Percentiles rank a stretch among this genome's conserved stretches.
These are phyloP conservation scores for Leptinotarsa peninsularis DNA, from an alignment of 2,888 invertebrate species.

Conservation along the genomic window DNA sequence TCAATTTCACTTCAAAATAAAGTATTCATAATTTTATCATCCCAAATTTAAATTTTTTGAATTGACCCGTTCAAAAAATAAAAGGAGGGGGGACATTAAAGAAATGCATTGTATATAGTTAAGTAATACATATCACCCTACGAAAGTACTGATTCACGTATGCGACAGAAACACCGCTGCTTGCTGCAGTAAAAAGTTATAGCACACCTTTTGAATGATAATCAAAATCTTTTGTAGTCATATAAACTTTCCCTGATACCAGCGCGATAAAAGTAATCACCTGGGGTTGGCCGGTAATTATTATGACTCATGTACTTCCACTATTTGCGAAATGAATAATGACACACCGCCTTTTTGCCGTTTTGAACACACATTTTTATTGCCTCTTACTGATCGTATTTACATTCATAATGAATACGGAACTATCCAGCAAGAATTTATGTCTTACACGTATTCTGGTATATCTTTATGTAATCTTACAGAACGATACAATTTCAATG, in stretches of 20 bases:
- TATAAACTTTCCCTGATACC: not conserved
- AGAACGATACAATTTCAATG: slow-evolving; percentile 39
- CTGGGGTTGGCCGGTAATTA: slow-evolving; percentile 13
- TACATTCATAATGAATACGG: slow-evolving; percentile 27
- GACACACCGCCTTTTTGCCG: slow-evolving; percentile 15
- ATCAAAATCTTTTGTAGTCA: slow-evolving; percentile 2
- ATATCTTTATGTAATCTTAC: slow-evolving; percentile 35
- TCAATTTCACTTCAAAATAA: too few species aligned
- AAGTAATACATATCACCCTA: too few species aligned
- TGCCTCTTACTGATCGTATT: slow-evolving; percentile 18
- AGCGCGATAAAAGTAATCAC: slow-evolving; percentile 4
- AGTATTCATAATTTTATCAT: too few species aligned
- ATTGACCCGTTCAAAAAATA: too few species aligned
- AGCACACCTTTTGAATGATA: slow-evolving; percentile 5
- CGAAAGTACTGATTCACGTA: too few species aligned
- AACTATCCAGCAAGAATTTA: slow-evolving; percentile 31
- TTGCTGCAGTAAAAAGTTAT: not conserved
- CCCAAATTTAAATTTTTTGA: too few species aligned
- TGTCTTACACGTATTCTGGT: slow-evolving; percentile 34
- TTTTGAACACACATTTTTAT: slow-evolving; percentile 9
- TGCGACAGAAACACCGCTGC: too few species aligned
- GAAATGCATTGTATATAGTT: too few species aligned
- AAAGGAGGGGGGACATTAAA: too few species aligned
- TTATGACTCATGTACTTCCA: not conserved
- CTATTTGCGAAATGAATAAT: slow-evolving; percentile 15